Evolutionary conservation across 2,113 vertebrate genomes (phyloP).

Genomic region (Pachyramphus minor): DNA sequence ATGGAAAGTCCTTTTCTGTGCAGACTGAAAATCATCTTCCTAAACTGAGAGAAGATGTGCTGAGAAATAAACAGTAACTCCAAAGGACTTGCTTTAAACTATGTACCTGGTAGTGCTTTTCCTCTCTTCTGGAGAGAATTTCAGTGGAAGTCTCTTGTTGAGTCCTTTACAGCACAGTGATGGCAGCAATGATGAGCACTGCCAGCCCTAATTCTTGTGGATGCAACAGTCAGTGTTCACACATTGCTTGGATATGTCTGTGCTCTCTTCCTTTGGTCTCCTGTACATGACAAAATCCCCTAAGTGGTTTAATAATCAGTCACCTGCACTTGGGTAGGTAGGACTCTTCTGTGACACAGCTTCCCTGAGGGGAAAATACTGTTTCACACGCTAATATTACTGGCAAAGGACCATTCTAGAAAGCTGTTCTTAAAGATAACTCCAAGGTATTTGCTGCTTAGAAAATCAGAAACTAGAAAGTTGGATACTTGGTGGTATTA

Average conservation of each 20-base stretch:
- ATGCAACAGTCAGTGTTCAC: neutral
- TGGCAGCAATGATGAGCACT: neutral
- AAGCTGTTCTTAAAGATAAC: neutral
- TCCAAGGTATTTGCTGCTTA: neutral
- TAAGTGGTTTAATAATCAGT: fast-evolving
- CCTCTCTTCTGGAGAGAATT: neutral
- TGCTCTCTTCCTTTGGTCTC: neutral
- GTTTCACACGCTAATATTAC: neutral
- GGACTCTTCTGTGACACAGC: neutral
- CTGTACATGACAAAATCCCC: fast-evolving
- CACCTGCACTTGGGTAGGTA: neutral
- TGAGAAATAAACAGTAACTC: neutral
- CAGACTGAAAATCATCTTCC: neutral
- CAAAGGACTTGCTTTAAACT: neutral
- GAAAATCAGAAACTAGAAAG: neutral
- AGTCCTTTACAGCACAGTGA: neutral
- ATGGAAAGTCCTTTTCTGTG: neutral
- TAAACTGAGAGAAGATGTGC: neutral
- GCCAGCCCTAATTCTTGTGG: neutral
- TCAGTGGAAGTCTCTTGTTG: neutral
- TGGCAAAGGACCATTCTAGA: neutral
- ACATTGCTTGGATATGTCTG: neutral
- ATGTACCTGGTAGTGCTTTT: fast-evolving
- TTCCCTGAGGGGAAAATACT: neutral
- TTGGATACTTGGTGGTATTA: neutral